Conservation (phyloP, 2,888 invertebrate genomes). For the Epinotia ramella region DNA sequence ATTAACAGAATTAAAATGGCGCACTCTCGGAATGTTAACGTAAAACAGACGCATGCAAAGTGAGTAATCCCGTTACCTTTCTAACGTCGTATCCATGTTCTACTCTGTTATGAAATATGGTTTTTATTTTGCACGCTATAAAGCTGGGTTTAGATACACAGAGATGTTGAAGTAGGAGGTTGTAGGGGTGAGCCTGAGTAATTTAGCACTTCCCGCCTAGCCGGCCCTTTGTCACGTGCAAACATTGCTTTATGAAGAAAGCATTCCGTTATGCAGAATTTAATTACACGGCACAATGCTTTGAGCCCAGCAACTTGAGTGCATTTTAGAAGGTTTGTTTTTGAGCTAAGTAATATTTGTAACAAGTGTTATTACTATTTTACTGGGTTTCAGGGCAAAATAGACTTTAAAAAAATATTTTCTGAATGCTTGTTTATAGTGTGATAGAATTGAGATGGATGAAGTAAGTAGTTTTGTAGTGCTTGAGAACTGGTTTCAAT, state of each 20-base stretch:
- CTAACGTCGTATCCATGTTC: conserved; percentile 8
- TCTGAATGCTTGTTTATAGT: not conserved
- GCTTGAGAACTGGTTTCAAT: too few relatives aligned
- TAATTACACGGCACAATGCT: conserved; percentile 44
- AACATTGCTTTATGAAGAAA: conserved; percentile 44
- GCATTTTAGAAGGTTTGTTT: conserved; percentile 40
- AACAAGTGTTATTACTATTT: not conserved
- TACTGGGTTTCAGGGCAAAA: not conserved
- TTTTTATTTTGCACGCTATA: not conserved
- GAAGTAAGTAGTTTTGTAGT: too few relatives aligned
- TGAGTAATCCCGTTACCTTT: conserved; percentile 7
- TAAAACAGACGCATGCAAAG: conserved; percentile 41
- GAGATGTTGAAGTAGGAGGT: not conserved
- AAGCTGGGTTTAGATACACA: not conserved
- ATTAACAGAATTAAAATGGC: conserved; percentile 44
- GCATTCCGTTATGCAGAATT: conserved; percentile 41
- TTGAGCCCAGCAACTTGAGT: conserved; percentile 32
- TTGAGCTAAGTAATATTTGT: conserved; percentile 1
- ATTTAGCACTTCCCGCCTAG: conserved; percentile 41
- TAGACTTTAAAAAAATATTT: too few relatives aligned
- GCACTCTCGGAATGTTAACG: conserved; percentile 35
- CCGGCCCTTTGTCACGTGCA: conserved; percentile 45
- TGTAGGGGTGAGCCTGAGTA: not conserved
- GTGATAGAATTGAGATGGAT: not conserved
- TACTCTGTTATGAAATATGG: not conserved